Conservation (phyloP, 2,113 vertebrate genomes). For the Oncorhynchus clarkii region DNA sequence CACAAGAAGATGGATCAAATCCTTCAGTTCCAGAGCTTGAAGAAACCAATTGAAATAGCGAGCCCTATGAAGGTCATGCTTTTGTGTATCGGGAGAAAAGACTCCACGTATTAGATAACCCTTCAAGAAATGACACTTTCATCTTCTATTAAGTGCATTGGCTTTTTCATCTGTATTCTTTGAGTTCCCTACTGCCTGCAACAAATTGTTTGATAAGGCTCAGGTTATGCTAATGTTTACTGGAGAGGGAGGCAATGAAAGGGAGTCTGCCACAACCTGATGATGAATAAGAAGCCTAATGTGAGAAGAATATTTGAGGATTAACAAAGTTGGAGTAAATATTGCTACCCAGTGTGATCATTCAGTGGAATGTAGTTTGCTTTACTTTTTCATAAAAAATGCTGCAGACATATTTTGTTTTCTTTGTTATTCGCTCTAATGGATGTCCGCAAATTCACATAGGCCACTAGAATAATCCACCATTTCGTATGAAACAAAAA, state of each 20-base stretch:
- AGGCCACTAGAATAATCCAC: not conserved
- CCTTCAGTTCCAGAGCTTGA: too few relatives aligned
- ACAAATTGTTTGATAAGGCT: conserved; percentile 30
- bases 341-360: not conserved
- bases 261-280: not conserved
- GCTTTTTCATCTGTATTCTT: not conserved
- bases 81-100: not conserved
- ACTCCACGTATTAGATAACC: not conserved
- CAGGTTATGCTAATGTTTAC: conserved; percentile 41
- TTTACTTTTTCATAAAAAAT: not conserved
- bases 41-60: not conserved
- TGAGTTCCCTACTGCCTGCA: conserved; percentile 10
- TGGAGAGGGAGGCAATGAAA: conserved; percentile 23
- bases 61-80: not conserved
- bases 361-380: conserved; percentile 3
- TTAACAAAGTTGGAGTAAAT: conserved; percentile 8
- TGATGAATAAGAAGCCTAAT: not conserved
- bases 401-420: not conserved
- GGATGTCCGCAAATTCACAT: not conserved
- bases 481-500: not conserved
- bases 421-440: not conserved
- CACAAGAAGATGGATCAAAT: too few relatives aligned
- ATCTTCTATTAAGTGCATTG: conserved; percentile 11
- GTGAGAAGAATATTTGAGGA: not conserved
- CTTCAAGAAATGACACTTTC: conserved; percentile 23